Evolutionary conservation across 1,140 invertebrate species (phyloP), one percentile per base, ranked within the genome.

Genomic region (Brachionus rubens): DNA sequence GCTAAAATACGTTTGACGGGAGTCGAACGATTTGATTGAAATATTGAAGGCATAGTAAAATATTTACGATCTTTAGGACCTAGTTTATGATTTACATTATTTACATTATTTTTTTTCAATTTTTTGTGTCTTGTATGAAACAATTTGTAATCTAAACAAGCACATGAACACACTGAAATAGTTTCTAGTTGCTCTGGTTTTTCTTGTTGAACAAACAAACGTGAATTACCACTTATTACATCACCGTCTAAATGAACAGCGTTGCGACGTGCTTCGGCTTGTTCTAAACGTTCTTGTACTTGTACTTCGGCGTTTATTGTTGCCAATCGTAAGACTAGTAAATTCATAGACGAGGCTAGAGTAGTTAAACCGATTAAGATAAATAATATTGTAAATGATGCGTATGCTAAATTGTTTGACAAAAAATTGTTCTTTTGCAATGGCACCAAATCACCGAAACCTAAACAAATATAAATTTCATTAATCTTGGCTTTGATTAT

Each of bases 341-440:
- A 87, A 87, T 99, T 99, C 85, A 99, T 91, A 77, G 93, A 96
- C 68, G 97, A 96, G 75, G 96, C 96, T 43, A 99, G 94, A 76
- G 99, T 96, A n/a, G 96, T 96, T 82, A 99, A 89, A 43, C 97
- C 97, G 85, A 98, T 98, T 50, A 99, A 89, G 80, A 99, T 99
- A 87, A 99, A 99, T 81, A 99, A 92, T 72, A 99, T 88, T 77
- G 93, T 92, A 84, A 99, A 98, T 86, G 94, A 92, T 78, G 99
- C 94, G 83, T 99, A 99, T 24, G 75, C 50, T 26, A 76, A 95
- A 80, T 95, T 93, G 70, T 90, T 90, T 82, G 95, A 92, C 14
- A 99, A 87, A 28, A 94, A 93, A 81, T 92, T 91, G 82, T 97
- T 92, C 82, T 95, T 95, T 89, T 97, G 88, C 85, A 88, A 80